Evolutionary conservation across 2,888 invertebrate species (phyloP).

Genomic region (Capitulum mitella): DNA sequence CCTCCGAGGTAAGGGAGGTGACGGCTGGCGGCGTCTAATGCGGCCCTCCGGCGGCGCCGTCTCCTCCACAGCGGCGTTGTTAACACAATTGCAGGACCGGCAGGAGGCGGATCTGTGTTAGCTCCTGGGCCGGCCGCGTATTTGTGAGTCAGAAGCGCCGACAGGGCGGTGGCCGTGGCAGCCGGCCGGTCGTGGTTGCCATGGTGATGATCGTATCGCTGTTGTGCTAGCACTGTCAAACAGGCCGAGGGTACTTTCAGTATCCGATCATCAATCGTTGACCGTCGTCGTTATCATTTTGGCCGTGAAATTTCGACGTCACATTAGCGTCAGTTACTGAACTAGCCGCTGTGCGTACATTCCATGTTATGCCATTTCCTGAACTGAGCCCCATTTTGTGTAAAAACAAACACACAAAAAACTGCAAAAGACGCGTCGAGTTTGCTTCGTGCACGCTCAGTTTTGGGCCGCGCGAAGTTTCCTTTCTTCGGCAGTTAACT

Average conservation of each 20-base stretch:
- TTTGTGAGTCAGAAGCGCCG: background rate
- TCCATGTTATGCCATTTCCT: too few relatives aligned
- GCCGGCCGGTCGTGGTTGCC: background rate
- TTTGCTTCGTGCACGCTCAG: too few relatives aligned
- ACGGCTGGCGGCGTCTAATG: background rate
- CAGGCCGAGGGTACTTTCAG: background rate
- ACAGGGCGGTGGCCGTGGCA: background rate
- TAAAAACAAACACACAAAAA: too few relatives aligned
- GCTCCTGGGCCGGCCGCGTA: background rate
- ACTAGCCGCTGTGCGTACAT: too few relatives aligned
- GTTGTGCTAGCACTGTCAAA: background rate
- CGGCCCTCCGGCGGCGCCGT: background rate
- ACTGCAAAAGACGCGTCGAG: too few relatives aligned
- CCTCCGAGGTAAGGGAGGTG: conserved; percentile 7
- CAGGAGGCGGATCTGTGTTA: background rate
- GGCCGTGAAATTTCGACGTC: too few relatives aligned
- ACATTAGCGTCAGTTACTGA: too few relatives aligned
- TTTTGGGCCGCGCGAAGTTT: too few relatives aligned
- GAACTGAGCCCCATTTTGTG: too few relatives aligned
- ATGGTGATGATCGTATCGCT: background rate
- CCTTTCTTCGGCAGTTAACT: too few relatives aligned
- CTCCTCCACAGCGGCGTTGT: background rate
- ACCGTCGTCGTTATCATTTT: background rate
- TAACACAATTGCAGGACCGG: background rate
- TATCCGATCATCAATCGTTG: background rate